phyloP scores from a whole-genome alignment of 2,113 vertebrate genomes.

The Pogonocichla stellata region DNA sequence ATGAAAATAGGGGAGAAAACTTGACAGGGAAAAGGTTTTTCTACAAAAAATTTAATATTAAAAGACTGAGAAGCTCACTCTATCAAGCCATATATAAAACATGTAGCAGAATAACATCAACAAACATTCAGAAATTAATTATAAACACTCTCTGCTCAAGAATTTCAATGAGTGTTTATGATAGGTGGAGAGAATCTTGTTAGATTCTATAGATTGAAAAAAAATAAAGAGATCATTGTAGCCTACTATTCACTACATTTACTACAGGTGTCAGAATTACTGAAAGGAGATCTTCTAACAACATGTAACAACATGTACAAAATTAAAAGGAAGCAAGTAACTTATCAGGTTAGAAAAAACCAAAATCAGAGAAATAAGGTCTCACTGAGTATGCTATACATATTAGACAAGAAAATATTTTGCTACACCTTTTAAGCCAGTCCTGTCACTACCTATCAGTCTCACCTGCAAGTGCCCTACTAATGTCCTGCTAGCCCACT shows the following conservation, averaged over 20 bases:
- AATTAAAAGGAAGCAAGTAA: neutral
- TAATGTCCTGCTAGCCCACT: neutral
- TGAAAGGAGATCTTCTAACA: neutral
- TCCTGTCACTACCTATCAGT: neutral
- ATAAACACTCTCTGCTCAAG: neutral
- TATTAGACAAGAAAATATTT: neutral
- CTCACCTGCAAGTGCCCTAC: neutral
- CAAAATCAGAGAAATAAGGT: neutral
- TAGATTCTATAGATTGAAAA: neutral
- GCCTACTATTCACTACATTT: neutral
- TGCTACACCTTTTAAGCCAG: neutral
- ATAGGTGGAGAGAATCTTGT: neutral
- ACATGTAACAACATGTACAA: neutral
- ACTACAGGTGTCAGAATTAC: neutral
- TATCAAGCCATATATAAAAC: neutral
- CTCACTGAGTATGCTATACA: accelerated
- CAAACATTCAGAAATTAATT: neutral
- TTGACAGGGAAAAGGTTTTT: neutral
- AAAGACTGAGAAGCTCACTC: neutral
- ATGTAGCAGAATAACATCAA: neutral
- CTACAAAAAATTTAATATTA: neutral
- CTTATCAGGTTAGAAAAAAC: neutral
- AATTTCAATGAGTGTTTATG: neutral
- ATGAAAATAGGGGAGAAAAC: neutral
- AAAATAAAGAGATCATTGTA: neutral